These are phyloP conservation scores for Tetrapedia diversipes DNA, from an alignment of 2,888 invertebrate genomes.

Conservation along the genomic window DNA sequence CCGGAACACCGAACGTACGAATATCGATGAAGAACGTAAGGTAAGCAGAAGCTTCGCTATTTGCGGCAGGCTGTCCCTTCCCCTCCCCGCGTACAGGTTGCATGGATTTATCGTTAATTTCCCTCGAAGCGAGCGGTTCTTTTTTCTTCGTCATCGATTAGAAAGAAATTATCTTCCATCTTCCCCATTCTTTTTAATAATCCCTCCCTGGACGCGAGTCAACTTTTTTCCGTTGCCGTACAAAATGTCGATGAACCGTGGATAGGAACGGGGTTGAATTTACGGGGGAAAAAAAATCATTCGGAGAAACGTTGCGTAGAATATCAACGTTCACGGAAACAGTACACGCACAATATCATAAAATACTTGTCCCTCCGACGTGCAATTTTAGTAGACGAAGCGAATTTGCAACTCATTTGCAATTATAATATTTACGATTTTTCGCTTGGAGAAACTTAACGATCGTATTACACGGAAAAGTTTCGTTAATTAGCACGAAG, in stretches of 20 bases:
- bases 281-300: too few species aligned
- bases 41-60: slow-evolving; percentile 42
- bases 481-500: slow-evolving; percentile 57
- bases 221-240: too few species aligned
- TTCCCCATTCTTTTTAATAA: neutral
- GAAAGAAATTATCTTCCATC: neutral
- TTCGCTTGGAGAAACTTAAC: slow-evolving; percentile 24
- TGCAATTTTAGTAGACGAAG: neutral
- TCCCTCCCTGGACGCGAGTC: neutral
- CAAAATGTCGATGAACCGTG: too few species aligned
- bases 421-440: slow-evolving; percentile 42
- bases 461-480: slow-evolving; percentile 28
- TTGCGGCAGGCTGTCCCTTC: slow-evolving; percentile 53
- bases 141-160: neutral
- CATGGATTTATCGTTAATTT: slow-evolving; percentile 56
- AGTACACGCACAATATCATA: neutral
- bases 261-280: too few species aligned
- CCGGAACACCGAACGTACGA: slow-evolving; percentile 45
- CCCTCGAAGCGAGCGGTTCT: slow-evolving; percentile 4
- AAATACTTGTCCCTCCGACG: neutral
- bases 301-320: neutral
- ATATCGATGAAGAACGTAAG: slow-evolving; percentile 62
- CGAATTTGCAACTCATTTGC: slow-evolving; percentile 21
- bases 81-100: slow-evolving; percentile 28
- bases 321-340: slow-evolving; percentile 6